Conservation (phyloP, 2,888 invertebrate species). For the Erebia epiphron region DNA sequence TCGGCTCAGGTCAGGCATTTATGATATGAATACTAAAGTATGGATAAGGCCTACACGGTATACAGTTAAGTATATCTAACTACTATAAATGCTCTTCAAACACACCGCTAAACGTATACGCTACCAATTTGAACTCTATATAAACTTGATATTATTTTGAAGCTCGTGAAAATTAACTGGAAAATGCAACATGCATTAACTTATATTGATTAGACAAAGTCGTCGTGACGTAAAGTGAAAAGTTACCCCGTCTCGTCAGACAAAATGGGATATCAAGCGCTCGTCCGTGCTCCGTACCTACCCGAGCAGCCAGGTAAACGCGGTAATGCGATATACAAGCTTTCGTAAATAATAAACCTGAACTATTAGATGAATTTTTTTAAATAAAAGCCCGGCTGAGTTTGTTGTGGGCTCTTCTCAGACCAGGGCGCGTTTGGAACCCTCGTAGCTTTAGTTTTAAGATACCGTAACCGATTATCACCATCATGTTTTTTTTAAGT, state of each 20-base stretch:
- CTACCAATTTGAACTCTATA: not conserved
- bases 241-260: slow-evolving; percentile 59
- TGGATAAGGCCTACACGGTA: too few species aligned
- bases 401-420: too few species aligned
- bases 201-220: slow-evolving; percentile 57
- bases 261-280: slow-evolving; percentile 57
- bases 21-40: too few species aligned
- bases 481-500: too few species aligned
- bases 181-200: slow-evolving; percentile 49
- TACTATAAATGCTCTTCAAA: not conserved
- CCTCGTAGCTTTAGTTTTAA: too few species aligned
- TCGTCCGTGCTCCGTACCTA: slow-evolving; percentile 42
- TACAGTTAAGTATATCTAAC: not conserved
- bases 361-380: not conserved
- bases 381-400: too few species aligned
- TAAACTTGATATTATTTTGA: slow-evolving; percentile 7
- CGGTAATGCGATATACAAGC: slow-evolving; percentile 41
- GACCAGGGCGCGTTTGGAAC: too few species aligned
- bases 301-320: slow-evolving; percentile 54
- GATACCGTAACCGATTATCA: too few species aligned
- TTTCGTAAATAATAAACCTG: slow-evolving; percentile 19
- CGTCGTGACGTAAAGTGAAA: slow-evolving; percentile 54
- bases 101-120: not conserved
- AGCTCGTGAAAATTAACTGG: slow-evolving; percentile 40
- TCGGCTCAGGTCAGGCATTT: too few species aligned